These are phyloP conservation scores for Meliscaeva auricollis DNA, from an alignment of 2,888 invertebrate genomes.

Conservation along the genomic window DNA sequence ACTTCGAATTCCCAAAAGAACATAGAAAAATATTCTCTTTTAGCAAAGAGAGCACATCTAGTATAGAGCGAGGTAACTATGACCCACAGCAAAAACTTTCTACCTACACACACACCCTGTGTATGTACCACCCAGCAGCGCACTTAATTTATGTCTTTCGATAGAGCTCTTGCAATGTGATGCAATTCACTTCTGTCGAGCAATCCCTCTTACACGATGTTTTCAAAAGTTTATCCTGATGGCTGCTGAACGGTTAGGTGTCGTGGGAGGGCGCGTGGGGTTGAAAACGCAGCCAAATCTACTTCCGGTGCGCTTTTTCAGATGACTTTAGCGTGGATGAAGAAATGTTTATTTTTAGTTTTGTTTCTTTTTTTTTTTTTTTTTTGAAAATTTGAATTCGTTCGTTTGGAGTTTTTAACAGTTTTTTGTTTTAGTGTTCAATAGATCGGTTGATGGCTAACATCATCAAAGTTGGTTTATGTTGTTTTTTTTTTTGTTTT, in stretches of 20 bases:
- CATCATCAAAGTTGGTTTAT: not conserved
- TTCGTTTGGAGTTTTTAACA: conserved; percentile 48
- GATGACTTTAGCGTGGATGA: not conserved
- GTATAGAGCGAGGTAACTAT: conserved; percentile 6
- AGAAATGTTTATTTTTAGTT: conserved; percentile 7
- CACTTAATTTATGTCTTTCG: conserved; percentile 74
- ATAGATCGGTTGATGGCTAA: conserved; percentile 23
- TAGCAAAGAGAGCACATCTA: not conserved
- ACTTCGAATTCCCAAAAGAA: conserved; percentile 57
- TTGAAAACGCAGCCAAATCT: not conserved
- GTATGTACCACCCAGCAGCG: conserved; percentile 28
- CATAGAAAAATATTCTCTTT: conserved; percentile 33
- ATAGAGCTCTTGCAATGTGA: conserved; percentile 71
- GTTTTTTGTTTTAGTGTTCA: conserved; percentile 51
- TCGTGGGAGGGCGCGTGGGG: not conserved
- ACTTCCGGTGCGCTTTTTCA: conserved; percentile 32
- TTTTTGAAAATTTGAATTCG: conserved; percentile 61
- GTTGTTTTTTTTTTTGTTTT: conserved; percentile 33
- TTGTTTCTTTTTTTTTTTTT: too few species aligned
- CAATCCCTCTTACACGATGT: conserved; percentile 73
- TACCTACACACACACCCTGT: not conserved
- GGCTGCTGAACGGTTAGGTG: conserved; percentile 16
- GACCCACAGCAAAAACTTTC: conserved; percentile 7
- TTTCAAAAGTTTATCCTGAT: conserved; percentile 71
- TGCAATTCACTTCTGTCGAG: conserved; percentile 70